Evolutionary conservation across 37 sponge, comb jelly and placozoan genomes (phyloP).

Genomic region (Ephydatia muelleri): DNA sequence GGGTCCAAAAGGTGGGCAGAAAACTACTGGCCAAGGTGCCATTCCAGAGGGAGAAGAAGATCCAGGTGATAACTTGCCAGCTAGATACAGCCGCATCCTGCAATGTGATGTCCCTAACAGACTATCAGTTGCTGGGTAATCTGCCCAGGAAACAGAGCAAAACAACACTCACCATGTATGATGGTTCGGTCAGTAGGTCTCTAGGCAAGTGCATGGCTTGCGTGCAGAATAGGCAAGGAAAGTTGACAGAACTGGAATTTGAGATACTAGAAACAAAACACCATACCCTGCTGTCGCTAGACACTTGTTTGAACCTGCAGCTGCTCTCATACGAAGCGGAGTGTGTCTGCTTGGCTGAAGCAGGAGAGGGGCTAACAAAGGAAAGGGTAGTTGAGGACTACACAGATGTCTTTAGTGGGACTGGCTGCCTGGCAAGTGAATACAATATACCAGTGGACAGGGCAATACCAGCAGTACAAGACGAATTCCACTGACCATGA

Average conservation of each 20-base stretch:
- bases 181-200: too few relatives aligned
- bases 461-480: constrained; percentile 14
- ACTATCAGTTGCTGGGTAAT: too few relatives aligned
- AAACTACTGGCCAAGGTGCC: too few relatives aligned
- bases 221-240: too few relatives aligned
- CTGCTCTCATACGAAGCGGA: constrained; percentile 4
- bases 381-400: neutral
- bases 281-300: neutral
- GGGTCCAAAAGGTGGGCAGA: too few relatives aligned
- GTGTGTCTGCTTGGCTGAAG: neutral
- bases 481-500: constrained; percentile 31
- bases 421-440: constrained; percentile 5
- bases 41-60: too few relatives aligned
- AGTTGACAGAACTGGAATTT: neutral
- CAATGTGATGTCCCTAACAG: too few relatives aligned
- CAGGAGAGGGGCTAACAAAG: neutral
- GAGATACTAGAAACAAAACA: neutral
- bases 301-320: neutral
- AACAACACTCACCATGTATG: too few relatives aligned
- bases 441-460: constrained; percentile 3
- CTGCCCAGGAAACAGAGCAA: too few relatives aligned
- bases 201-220: too few relatives aligned
- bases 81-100: too few relatives aligned
- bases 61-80: too few relatives aligned
- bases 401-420: constrained; percentile 6